A percentile compares a stretch with the other conserved stretches of the same genome.
Conservation (phyloP, 2,888 invertebrate species). For the Caenorhabditis uteleia region DNA sequence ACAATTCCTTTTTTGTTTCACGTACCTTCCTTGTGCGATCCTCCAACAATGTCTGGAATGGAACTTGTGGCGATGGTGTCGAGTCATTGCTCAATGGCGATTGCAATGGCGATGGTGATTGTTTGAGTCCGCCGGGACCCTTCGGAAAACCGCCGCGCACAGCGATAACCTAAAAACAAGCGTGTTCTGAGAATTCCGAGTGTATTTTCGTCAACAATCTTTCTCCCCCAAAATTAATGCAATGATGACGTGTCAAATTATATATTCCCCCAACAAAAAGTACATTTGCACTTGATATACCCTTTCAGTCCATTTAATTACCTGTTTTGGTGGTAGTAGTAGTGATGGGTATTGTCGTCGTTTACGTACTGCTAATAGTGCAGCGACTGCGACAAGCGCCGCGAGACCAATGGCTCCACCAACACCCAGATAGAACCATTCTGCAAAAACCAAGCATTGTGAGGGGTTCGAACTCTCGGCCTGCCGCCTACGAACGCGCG, state of each 20-base stretch:
- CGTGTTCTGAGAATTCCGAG: no score
- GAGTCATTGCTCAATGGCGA: slow-evolving; percentile 56
- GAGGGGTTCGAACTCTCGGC: no score
- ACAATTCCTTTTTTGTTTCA: neutral
- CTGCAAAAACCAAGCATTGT: slow-evolving; percentile 46
- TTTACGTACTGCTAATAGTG: slow-evolving; percentile 52
- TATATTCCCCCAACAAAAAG: no score
- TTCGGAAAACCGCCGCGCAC: slow-evolving; percentile 53
- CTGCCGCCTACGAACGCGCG: no score
- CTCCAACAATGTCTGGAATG: slow-evolving; percentile 47
- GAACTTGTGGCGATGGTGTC: slow-evolving; percentile 48
- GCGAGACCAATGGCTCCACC: slow-evolving; percentile 55
- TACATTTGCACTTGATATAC: no score
- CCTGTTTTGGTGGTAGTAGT: slow-evolving; percentile 55
- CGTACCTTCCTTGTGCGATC: slow-evolving; percentile 50
- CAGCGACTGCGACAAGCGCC: slow-evolving; percentile 53
- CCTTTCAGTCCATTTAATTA: no score
- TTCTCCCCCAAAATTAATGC: neutral
- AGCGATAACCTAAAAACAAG: slow-evolving; percentile 53
- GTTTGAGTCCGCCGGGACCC: slow-evolving; percentile 61
- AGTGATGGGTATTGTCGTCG: slow-evolving; percentile 53
- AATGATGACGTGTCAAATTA: slow-evolving; percentile 15
- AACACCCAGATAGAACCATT: slow-evolving; percentile 59
- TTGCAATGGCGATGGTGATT: slow-evolving; percentile 61
- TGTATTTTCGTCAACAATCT: no score